Base-by-base conservation (phyloP, 2,113 vertebrate species). In the Misgurnus anguillicaudatus region DNA sequence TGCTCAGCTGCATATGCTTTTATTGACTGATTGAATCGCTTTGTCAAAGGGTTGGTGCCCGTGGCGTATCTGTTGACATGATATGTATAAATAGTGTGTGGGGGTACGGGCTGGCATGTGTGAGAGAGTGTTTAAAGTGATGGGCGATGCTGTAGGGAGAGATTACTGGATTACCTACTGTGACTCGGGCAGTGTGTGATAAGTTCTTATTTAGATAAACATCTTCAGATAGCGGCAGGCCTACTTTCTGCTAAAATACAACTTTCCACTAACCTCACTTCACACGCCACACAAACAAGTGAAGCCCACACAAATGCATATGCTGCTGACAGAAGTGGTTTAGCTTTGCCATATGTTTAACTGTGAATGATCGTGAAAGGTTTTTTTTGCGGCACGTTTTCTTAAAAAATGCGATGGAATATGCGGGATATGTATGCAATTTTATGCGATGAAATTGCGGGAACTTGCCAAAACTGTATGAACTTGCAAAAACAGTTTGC, bases 71-170 rank as follows among this genome's bases (percentile, higher is more conserved):
- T 5, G 42, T 74, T 60, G 19, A 74, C 19, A 58, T 45, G 4
- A 42, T 31, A 21, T 60, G 48, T 68, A 14, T 16, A 64, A 60
- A 58, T 57, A 72, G 4, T 85, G 81, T 81, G 57, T 69, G 70
- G 21, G 70, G 38, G 63, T 67, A 36, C 67, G 80, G 81, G 79
- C 80, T 45, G 77, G 79, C 36, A 78, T 84, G 72, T 17, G 75
- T 78, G 70, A 53, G 51, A 83, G 79, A 45, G 69, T n/a, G 66
- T 63, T 38, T 13, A 70, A 51, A 61, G 9, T 72, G 48, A 42
- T 16, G 31, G 38, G 45, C 41, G 41, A 41, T 11, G 61, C 78
- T 80, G 16, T 55, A 51, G 24, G 60, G 58, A 55, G 47, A 45
- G 78, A 80, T 75, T 51, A 75, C 45, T 21, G 72, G 66, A 80